Evolutionary conservation across 2,888 invertebrate genomes (phyloP), one percentile per base, ranked within the genome.

Genomic region (Scaptomyza tumidula): DNA sequence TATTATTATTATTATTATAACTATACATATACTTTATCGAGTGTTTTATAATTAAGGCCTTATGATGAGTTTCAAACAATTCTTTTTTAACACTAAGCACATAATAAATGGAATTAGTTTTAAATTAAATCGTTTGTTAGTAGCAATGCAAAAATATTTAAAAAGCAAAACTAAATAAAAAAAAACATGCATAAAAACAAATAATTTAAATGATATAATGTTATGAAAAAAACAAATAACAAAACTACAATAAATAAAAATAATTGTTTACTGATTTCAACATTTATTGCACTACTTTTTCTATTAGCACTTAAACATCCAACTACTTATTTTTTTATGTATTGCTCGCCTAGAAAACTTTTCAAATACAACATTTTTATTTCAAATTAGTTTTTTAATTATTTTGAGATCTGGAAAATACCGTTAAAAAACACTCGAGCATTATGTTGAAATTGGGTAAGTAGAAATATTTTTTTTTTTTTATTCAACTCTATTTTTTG

Each of bases 61-160:
- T 78, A 64, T 78, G 74, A 69, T 83, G 84, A 86, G 83, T 85
- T 79, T 79, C 59, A 83, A 85, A 78, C 84, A 75, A 84, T 69
- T 79, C 43, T 49, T 57, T 41, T 57, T 48, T 63, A 41, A 80
- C 86, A 82, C 88, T 87, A 83, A 88, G 82, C 82, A 83, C 82
- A 71, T 76, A 74, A 77, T 65, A 73, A 71, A 44, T 52, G 31
- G 71, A 87, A 58, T 24, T 65, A 78, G 71, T 53, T 49, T 37
- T 70, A 62, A 67, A 49, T 41, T 2, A 41, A 62, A 57, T 59
- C 43, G 72, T 76, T 65, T 80, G 58, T 60, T 58, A 56, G 58
- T 52, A 50, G 60, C 57, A 63, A 74, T 49, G 24, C 43, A 45
- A 58, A 58, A 24, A n/a, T 45, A 37, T 10, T 39, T 4, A 14